These are phyloP conservation scores for Pangasius sanitwongsei DNA, from an alignment of 2,797 vertebrate species.

Conservation along the genomic window DNA sequence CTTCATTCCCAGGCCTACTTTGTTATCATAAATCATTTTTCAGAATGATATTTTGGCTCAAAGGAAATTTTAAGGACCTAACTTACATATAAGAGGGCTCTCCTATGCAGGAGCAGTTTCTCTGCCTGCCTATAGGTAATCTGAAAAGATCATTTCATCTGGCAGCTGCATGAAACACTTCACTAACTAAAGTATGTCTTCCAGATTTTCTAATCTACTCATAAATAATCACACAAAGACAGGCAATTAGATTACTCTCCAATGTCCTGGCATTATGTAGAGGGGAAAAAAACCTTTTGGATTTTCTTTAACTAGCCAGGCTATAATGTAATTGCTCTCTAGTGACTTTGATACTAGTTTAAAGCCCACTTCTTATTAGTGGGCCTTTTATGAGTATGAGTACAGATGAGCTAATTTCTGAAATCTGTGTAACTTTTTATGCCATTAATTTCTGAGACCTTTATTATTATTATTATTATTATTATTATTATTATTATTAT, in stretches of 20 bases:
- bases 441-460: slow-evolving; percentile 8
- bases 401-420: slow-evolving; percentile 35
- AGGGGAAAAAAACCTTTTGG: slow-evolving; percentile 65
- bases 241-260: slow-evolving; percentile 80
- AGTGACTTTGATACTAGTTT: slow-evolving; percentile 78
- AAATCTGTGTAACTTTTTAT: slow-evolving; percentile 32
- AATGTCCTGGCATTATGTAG: slow-evolving; percentile 72
- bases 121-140: slow-evolving; percentile 74
- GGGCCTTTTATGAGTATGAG: slow-evolving; percentile 56
- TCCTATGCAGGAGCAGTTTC: slow-evolving; percentile 66
- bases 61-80: slow-evolving; percentile 67
- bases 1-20: slow-evolving; percentile 67
- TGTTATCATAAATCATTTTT: slow-evolving; percentile 53
- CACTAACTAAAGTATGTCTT: slow-evolving; percentile 72
- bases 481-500: too few species aligned
- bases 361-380: slow-evolving; percentile 79
- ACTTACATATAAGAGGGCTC: slow-evolving; percentile 62
- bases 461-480: slow-evolving; percentile 17
- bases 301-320: slow-evolving; percentile 78
- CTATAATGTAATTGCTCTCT: slow-evolving; percentile 82
- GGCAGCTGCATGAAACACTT: slow-evolving; percentile 77
- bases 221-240: slow-evolving; percentile 83
- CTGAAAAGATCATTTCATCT: slow-evolving; percentile 67
- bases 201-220: slow-evolving; percentile 79
- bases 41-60: slow-evolving; percentile 68